Percentiles rank a stretch among this genome's conserved stretches.
phyloP scores from a whole-genome alignment of 2,797 vertebrate species.

The Microctenopoma steveboyesi region DNA sequence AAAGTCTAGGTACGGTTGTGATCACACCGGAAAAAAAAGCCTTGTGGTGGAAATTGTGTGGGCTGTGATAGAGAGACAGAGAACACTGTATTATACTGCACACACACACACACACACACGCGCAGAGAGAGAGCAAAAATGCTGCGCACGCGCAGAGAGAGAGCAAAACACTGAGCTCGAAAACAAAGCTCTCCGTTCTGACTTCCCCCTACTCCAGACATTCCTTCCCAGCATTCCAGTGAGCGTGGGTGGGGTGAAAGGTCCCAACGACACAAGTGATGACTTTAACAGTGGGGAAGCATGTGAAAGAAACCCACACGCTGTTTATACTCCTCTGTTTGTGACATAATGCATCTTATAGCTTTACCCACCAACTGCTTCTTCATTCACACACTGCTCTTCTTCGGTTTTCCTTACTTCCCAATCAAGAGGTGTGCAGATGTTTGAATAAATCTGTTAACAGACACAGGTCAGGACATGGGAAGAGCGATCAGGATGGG shows the following conservation, averaged over 20 bases:
- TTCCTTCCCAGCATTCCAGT: conserved; percentile 74
- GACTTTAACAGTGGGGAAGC: conserved; percentile 57
- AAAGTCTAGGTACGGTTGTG: too few relatives aligned
- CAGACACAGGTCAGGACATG: too few relatives aligned
- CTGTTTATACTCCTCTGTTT: not conserved
- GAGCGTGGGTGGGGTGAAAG: conserved; percentile 68
- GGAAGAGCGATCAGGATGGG: not conserved
- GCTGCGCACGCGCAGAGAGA: conserved; percentile 15
- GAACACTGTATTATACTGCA: conserved; percentile 45
- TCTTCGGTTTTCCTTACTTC: too few relatives aligned
- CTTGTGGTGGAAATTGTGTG: conserved; percentile 40
- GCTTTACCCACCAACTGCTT: too few relatives aligned
- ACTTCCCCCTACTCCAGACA: conserved; percentile 65
- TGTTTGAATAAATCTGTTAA: too few relatives aligned
- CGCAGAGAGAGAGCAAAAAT: conserved; percentile 21
- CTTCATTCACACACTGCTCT: too few relatives aligned
- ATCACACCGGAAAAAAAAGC: too few relatives aligned
- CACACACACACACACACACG: conserved; percentile 13
- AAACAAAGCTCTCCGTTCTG: conserved; percentile 73
- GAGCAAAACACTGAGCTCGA: conserved; percentile 18
- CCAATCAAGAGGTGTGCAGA: too few relatives aligned
- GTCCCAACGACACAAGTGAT: conserved; percentile 57
- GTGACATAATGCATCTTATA: not conserved
- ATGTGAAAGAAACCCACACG: conserved; percentile 56
- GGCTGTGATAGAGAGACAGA: conserved; percentile 58